These are phyloP conservation scores for Lycocerus yunnanus DNA, from an alignment of 2,888 invertebrate species.

Conservation along the genomic window DNA sequence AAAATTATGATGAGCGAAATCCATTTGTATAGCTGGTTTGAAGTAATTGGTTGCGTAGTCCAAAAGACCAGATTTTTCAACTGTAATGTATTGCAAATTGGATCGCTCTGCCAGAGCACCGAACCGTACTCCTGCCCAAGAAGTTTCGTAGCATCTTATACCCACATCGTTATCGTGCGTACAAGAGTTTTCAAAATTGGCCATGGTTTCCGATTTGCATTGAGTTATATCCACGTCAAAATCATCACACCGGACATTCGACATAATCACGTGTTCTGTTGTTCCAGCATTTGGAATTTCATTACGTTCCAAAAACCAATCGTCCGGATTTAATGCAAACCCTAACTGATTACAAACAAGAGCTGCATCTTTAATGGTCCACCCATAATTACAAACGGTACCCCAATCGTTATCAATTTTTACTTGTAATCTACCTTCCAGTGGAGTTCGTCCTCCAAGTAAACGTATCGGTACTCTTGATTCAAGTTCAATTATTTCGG, in stretches of 20 bases:
- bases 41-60: conserved; percentile 89
- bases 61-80: conserved; percentile 91
- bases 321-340: conserved; percentile 86
- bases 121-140: conserved; percentile 93
- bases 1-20: conserved; percentile 80
- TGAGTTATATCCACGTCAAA: conserved; percentile 88
- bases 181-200: conserved; percentile 88
- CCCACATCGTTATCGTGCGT: conserved; percentile 87
- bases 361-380: conserved; percentile 90
- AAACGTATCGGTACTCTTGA: conserved; percentile 75
- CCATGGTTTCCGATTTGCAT: conserved; percentile 78
- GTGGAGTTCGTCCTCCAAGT: conserved; percentile 76
- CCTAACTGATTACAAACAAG: conserved; percentile 95
- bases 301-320: conserved; percentile 84
- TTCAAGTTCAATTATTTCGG: conserved; percentile 66
- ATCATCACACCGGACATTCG: conserved; percentile 89
- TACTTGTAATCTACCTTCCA: conserved; percentile 88
- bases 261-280: conserved; percentile 75
- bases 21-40: conserved; percentile 88
- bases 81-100: conserved; percentile 83
- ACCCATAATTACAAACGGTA: conserved; percentile 95
- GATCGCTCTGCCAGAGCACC: conserved; percentile 87
- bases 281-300: conserved; percentile 81
- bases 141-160: conserved; percentile 84
- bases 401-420: conserved; percentile 90